Conservation (phyloP, 2,113 vertebrate genomes). For the Manacus vitellinus region DNA sequence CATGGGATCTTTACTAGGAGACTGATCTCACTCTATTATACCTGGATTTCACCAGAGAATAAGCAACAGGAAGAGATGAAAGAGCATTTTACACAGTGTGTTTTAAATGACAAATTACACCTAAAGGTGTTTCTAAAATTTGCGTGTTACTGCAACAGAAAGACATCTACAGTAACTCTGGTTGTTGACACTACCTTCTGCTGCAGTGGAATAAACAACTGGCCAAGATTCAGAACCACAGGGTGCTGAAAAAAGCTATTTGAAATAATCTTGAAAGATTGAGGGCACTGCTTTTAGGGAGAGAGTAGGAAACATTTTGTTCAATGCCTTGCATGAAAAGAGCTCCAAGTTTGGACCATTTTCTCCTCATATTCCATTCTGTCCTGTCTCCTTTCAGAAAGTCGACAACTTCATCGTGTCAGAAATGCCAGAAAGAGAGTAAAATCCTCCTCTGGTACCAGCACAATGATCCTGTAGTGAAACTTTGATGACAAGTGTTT, state of each 20-base stretch:
- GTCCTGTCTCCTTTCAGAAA: neutral
- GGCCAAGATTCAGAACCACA: neutral
- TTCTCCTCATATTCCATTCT: neutral
- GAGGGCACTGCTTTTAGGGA: conserved; percentile 25
- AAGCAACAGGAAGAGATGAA: neutral
- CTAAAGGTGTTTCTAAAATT: neutral
- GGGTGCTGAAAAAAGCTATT: neutral
- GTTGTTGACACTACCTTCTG: neutral
- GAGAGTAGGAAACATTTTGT: neutral
- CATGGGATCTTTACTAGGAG: neutral
- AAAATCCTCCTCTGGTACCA: neutral
- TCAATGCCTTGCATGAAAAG: neutral
- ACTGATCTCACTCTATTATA: neutral
- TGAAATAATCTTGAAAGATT: conserved; percentile 23
- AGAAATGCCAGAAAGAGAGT: neutral
- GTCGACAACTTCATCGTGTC: neutral
- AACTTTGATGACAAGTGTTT: neutral
- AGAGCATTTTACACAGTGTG: neutral
- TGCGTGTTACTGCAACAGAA: neutral
- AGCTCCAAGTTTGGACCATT: neutral
- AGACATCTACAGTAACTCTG: neutral
- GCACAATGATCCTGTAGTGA: neutral
- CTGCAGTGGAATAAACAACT: neutral
- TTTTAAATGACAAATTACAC: neutral
- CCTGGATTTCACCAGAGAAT: neutral